These are phyloP conservation scores for Tachysurus fulvidraco DNA, from an alignment of 2,113 vertebrate genomes.

Conservation along the genomic window DNA sequence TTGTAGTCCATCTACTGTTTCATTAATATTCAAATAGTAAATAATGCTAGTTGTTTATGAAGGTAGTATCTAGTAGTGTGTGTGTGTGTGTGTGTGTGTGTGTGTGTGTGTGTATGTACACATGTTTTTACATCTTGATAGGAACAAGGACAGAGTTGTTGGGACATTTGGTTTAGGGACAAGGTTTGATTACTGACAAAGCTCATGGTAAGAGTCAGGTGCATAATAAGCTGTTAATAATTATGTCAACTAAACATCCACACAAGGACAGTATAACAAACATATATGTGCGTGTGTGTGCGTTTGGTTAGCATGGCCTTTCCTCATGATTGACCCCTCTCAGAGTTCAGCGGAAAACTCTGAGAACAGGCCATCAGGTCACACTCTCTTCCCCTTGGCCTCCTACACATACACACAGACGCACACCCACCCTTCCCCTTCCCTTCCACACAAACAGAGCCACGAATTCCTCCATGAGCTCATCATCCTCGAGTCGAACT, in stretches of 20 bases:
- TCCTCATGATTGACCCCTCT: slow-evolving; percentile 66
- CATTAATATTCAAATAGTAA: neutral
- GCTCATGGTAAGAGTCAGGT: no score
- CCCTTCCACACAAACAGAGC: slow-evolving; percentile 42
- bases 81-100: no score
- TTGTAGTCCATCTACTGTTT: neutral
- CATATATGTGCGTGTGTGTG: slow-evolving; percentile 53
- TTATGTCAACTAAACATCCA: no score
- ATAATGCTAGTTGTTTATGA: no score
- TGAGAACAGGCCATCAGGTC: slow-evolving; percentile 62
- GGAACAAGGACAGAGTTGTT: no score
- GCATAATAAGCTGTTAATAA: no score
- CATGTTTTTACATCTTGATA: no score
- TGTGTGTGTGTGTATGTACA: no score
- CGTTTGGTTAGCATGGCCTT: slow-evolving; percentile 65
- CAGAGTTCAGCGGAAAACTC: slow-evolving; percentile 69
- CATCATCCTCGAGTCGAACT: slow-evolving; percentile 58
- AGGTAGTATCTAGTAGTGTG: no score
- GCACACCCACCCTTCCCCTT: slow-evolving; percentile 47
- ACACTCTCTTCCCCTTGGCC: slow-evolving; percentile 63
- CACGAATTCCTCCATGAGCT: slow-evolving; percentile 57
- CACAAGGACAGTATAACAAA: no score
- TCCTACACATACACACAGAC: slow-evolving; percentile 36
- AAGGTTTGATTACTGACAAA: no score
- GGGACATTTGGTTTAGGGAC: no score